phyloP scores from a whole-genome alignment of 2,113 vertebrate genomes.

The Hyperoodon ampullatus region DNA sequence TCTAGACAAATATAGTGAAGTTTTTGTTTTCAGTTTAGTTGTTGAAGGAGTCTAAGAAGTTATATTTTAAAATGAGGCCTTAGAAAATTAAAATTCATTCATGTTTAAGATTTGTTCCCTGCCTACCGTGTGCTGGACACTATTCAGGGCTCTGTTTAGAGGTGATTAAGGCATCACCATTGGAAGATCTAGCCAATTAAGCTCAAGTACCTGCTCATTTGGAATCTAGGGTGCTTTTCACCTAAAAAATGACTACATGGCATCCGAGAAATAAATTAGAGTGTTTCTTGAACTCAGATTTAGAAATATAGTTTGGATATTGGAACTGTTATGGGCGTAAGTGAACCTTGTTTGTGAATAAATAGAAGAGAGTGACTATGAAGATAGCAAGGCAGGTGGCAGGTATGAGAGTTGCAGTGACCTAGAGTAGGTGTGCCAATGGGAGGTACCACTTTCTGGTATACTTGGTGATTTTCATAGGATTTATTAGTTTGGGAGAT shows the following conservation, averaged over 20 bases:
- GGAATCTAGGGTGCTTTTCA: not conserved
- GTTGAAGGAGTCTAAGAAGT: constrained; percentile 10
- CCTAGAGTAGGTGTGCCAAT: not conserved
- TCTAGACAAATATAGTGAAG: not conserved
- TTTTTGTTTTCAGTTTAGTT: not conserved
- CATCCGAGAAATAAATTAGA: not conserved
- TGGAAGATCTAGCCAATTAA: not conserved
- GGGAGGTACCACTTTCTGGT: not conserved
- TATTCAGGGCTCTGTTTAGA: not conserved
- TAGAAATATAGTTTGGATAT: not conserved
- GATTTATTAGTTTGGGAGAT: not conserved
- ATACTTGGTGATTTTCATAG: not conserved
- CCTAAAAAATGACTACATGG: not conserved
- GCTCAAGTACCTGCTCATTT: not conserved
- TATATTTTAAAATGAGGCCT: not conserved
- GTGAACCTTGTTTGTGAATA: not conserved
- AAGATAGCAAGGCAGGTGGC: not conserved
- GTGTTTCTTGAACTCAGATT: not conserved
- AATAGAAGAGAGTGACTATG: not conserved
- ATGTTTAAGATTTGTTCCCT: not conserved
- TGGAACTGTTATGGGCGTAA: not conserved
- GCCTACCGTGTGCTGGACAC: not conserved
- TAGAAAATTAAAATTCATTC: not conserved
- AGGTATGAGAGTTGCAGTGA: not conserved
- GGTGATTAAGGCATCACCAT: not conserved